Base-by-base conservation (phyloP, 1,140 invertebrate species). In the Paracyclopina nana region DNA sequence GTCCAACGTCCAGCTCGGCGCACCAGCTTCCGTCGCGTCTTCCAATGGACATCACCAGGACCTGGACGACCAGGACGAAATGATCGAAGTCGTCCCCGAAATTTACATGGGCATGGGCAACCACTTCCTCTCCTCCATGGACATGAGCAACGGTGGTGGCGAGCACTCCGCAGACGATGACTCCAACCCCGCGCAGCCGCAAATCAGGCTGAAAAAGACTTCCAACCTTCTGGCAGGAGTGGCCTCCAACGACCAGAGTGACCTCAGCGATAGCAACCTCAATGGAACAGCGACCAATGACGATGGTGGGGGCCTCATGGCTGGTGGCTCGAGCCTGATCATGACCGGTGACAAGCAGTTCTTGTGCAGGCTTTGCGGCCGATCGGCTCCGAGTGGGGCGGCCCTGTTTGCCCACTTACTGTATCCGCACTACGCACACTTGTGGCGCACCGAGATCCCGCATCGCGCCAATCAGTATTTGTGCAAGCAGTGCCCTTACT, bases 361-460 rank as follows among this genome's bases (percentile, higher is more conserved):
- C 8, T n/a, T 38, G 4, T 48, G 45, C 45, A 11, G 45, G 16
- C 28, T 48, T 16, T 48, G 45, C 25, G 45, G 29, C 4, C 27
- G 30, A 30, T 14, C 45, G 3, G 28, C 25, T 28, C 9, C 25
- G 2, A 48, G 30, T 14, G 45, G 45, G 4, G 45, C 45, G 5
- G 27, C 45, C 4, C n/a, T 48, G n/a, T 48, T 48, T 29, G 45
- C 45, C 6, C 45, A 48, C 22, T 28, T 48, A 8, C 28, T 48
- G 14, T 48, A 48, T 30, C 45, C 45, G 4, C 45, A 48, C 28
- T 48, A 48, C 25, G 45, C 45, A 11, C 45, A 48, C 28, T 28
- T 48, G 20, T 48, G 45, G 45, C 16, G 25, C 16, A 27, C 22
- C 4, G 45, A 48, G 27, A 27, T 48, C 14, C 45, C 45, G 11